These are phyloP conservation scores for Mustelus asterias DNA, from an alignment of 2,113 vertebrate genomes.

Conservation along the genomic window DNA sequence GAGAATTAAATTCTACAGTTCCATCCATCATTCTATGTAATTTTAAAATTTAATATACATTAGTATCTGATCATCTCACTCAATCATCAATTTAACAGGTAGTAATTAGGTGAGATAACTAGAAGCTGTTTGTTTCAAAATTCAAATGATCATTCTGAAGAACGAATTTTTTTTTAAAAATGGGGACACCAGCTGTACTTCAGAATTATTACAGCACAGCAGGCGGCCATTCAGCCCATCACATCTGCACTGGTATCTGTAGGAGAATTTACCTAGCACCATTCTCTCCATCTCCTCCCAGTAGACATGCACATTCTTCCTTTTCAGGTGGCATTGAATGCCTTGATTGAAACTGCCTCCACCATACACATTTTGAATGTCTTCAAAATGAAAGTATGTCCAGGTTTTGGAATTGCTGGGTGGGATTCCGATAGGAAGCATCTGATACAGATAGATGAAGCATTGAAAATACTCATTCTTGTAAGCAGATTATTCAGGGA, in stretches of 20 bases:
- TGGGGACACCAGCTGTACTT: neutral
- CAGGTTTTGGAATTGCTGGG: neutral
- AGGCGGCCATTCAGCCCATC: neutral
- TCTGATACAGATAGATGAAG: neutral
- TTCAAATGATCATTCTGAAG: neutral
- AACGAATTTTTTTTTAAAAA: neutral
- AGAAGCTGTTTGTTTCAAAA: neutral
- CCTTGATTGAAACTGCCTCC: neutral
- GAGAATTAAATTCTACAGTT: too few relatives aligned
- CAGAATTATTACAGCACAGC: neutral
- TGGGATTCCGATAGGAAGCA: neutral
- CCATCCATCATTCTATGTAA: too few relatives aligned
- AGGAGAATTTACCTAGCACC: neutral
- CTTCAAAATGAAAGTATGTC: neutral
- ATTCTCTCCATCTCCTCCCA: neutral
- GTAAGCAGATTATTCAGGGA: neutral
- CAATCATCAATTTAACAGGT: neutral
- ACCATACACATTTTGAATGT: neutral
- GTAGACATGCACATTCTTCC: neutral
- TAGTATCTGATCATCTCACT: neutral
- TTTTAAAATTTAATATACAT: too few relatives aligned
- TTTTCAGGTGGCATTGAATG: neutral
- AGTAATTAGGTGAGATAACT: neutral
- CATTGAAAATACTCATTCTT: neutral
- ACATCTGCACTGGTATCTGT: neutral